phyloP scores from a whole-genome alignment of 1,140 invertebrate genomes.

The Zaprionus tsacasi region DNA sequence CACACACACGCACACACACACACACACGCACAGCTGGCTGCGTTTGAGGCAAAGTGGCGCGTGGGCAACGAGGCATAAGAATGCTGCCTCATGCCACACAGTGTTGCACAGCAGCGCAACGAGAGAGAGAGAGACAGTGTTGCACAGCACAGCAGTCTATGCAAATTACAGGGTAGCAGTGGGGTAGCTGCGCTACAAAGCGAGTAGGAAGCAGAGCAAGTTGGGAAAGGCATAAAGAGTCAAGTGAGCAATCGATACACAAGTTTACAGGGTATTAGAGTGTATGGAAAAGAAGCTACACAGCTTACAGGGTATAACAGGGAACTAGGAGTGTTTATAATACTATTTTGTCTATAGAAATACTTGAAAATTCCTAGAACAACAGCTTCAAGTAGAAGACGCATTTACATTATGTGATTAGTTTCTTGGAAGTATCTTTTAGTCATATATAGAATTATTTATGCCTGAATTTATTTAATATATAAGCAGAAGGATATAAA shows the following conservation, averaged over 20 bases:
- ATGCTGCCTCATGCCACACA: constrained; percentile 32
- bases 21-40: constrained; percentile 17
- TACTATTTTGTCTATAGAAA: no score
- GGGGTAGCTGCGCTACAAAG: not conserved
- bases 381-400: no score
- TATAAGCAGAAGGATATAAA: no score
- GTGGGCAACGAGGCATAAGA: constrained; percentile 62
- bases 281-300: no score
- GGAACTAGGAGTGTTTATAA: no score
- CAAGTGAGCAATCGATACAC: not conserved
- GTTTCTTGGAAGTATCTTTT: no score
- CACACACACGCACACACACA: constrained; percentile 9
- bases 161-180: not conserved
- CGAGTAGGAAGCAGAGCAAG: not conserved
- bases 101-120: not conserved
- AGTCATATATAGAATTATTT: no score
- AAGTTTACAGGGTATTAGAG: not conserved
- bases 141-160: constrained; percentile 22
- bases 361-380: no score
- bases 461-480: no score
- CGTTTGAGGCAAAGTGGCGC: constrained; percentile 37
- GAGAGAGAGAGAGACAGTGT: constrained; percentile 20
- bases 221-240: not conserved
- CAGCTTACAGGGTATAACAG: no score
- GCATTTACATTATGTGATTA: no score